Evolutionary conservation across 1,140 invertebrate species (phyloP).

Genomic region (Cydia splendana): DNA sequence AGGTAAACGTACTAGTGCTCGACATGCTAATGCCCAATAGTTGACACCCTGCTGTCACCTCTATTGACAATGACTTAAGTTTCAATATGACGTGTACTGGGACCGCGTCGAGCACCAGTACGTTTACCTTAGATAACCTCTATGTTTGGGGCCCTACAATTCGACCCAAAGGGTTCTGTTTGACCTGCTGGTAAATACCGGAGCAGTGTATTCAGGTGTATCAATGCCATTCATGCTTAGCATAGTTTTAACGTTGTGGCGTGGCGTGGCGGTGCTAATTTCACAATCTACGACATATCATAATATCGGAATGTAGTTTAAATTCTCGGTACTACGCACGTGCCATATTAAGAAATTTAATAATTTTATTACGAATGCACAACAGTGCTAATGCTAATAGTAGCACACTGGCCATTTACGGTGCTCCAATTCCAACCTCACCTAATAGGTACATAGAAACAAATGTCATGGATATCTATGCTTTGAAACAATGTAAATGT

Average conservation of each 20-base stretch:
- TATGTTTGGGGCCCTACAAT: not conserved
- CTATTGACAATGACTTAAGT: no score
- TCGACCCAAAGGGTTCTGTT: not conserved
- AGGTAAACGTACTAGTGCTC: no score
- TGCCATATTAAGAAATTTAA: not conserved
- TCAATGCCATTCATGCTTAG: not conserved
- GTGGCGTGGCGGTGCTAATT: not conserved
- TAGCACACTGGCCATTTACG: constrained; percentile 1
- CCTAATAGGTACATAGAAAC: not conserved
- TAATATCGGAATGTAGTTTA: not conserved
- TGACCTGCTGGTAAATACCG: not conserved
- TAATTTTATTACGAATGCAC: constrained; percentile 4
- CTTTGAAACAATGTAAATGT: not conserved
- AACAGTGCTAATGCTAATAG: not conserved
- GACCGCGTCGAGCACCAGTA: no score
- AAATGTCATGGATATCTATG: constrained; percentile 10
- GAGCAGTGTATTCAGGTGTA: not conserved
- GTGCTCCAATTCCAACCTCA: not conserved
- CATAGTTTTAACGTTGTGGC: not conserved
- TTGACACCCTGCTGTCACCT: no score
- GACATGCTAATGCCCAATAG: no score
- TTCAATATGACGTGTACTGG: no score
- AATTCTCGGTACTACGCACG: not conserved
- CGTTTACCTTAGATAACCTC: no score
- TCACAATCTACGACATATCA: constrained; percentile 5